Percentiles rank a stretch among this genome's conserved stretches.
Conservation (phyloP, 1,140 invertebrate genomes). For the Sitophilus oryzae region DNA sequence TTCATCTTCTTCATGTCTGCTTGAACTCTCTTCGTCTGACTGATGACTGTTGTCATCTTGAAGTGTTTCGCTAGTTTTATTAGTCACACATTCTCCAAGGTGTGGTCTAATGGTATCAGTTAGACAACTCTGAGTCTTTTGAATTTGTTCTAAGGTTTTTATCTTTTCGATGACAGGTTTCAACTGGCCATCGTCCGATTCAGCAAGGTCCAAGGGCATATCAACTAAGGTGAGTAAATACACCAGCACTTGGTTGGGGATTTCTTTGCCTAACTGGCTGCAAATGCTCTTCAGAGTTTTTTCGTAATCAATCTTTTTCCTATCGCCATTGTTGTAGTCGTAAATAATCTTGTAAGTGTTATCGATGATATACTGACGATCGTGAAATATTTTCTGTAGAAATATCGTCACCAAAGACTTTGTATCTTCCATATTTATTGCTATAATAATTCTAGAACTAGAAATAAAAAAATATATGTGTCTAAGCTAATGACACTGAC, state of each 20-base stretch:
- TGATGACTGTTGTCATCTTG: constrained; percentile 4
- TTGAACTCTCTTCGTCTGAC: background rate
- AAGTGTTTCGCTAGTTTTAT: constrained; percentile 5
- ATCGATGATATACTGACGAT: constrained; percentile 31
- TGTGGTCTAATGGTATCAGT: constrained; percentile 27
- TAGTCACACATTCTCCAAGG: constrained; percentile 24
- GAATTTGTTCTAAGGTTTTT: constrained; percentile 19
- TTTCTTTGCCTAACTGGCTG: constrained; percentile 29
- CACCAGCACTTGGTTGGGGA: constrained; percentile 32
- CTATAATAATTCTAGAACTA: too few species aligned
- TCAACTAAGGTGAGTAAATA: constrained; percentile 34
- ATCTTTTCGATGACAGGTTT: constrained; percentile 27
- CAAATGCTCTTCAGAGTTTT: constrained; percentile 30
- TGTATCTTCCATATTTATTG: constrained; percentile 35
- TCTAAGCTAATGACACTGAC: too few species aligned
- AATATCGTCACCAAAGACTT: constrained; percentile 32
- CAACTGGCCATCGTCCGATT: constrained; percentile 10
- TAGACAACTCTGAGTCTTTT: constrained; percentile 24
- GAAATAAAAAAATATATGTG: too few species aligned
- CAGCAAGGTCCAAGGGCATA: constrained; percentile 27
- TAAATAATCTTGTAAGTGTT: constrained; percentile 26
- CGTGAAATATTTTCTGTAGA: constrained; percentile 30
- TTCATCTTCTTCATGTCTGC: background rate
- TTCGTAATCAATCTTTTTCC: constrained; percentile 27
- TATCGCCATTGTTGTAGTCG: constrained; percentile 26